A percentile compares a stretch with the other conserved stretches of the same genome.
Conservation (phyloP, 2,113 vertebrate species). For the Amia ocellicauda region DNA sequence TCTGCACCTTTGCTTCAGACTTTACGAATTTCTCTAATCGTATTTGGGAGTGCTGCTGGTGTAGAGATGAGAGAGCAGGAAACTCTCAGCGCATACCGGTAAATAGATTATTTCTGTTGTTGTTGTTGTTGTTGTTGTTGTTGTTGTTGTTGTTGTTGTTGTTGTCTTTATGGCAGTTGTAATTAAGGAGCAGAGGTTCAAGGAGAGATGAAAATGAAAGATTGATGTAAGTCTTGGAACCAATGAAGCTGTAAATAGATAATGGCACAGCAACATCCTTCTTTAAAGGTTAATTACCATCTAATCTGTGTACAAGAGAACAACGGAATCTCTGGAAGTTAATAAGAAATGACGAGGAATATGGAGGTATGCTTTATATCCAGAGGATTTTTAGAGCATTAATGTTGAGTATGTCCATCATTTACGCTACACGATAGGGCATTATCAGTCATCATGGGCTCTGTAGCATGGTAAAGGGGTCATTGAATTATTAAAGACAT, state of each 20-base stretch:
- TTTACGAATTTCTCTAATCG: too few species aligned
- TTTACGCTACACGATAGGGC: conserved; percentile 40
- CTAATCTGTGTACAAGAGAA: conserved; percentile 53
- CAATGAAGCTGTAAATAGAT: conserved; percentile 41
- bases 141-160: too few species aligned
- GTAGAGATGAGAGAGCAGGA: too few species aligned
- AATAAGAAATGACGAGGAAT: conserved; percentile 57
- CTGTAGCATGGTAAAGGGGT: not conserved
- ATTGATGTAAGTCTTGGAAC: not conserved
- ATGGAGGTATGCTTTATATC: conserved; percentile 38
- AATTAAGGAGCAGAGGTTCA: not conserved
- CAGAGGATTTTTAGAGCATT: conserved; percentile 37
- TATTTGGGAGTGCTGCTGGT: too few species aligned
- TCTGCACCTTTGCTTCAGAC: too few species aligned
- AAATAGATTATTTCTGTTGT: too few species aligned
- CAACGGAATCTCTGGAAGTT: conserved; percentile 42
- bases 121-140: too few species aligned
- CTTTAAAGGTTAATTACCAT: conserved; percentile 63
- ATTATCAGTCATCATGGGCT: conserved; percentile 39
- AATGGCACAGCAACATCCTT: conserved; percentile 41
- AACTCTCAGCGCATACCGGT: too few species aligned
- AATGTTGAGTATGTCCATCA: conserved; percentile 36
- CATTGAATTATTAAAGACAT: too few species aligned
- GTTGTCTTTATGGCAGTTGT: too few species aligned
- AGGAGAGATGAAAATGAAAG: not conserved